Evolutionary conservation across 2,888 invertebrate genomes (phyloP), one percentile per base, ranked within the genome.

Genomic region (Chrysolina oricalcia): DNA sequence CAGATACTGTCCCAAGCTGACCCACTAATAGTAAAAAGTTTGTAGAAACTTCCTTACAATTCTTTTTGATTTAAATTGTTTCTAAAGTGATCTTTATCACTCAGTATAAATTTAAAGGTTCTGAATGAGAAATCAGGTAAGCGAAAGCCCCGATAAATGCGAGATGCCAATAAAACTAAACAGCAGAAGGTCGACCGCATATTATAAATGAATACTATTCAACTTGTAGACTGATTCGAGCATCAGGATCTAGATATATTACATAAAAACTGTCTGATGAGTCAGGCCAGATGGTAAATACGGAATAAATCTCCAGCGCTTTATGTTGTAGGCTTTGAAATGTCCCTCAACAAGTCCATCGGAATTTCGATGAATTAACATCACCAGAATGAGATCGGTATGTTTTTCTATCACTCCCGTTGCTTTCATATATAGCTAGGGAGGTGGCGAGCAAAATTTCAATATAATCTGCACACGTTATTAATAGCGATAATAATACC

Each of bases 261-360:
- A 35, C 13, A 23, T 19, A 53, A 53, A 53, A 53, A 53, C 19
- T 53, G 53, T 15, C 53, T 53, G 23, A 53, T 53, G 53, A 53
- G 53, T 53, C 53, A 53, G 19, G 19, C 53, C 53, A 53, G 53
- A 53, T 53, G 53, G 53, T 53, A 21, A 19, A 23, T 23, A 53
- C 4, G 43, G 53, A 53, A 53, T 21, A 21, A 11, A 53, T 53
- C 53, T 53, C 19, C 11, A 21, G 15, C 53, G 53, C 53, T 21
- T 53, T 21, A 21, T 53, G 53, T 5, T 21, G 17, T 19, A 19
- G 21, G 11, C 53, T 53, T 53, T 53, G 53, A 53, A 53, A 53
- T 53, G 53, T 53, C 21, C 19, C 21, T 53, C 21, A 53, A 19
- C 53, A 53, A 53, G 53, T 53, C 53, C 53, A 23, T 5, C 13